phyloP scores from a whole-genome alignment of 1,140 invertebrate genomes.

The Hydropsyche tenuis region DNA sequence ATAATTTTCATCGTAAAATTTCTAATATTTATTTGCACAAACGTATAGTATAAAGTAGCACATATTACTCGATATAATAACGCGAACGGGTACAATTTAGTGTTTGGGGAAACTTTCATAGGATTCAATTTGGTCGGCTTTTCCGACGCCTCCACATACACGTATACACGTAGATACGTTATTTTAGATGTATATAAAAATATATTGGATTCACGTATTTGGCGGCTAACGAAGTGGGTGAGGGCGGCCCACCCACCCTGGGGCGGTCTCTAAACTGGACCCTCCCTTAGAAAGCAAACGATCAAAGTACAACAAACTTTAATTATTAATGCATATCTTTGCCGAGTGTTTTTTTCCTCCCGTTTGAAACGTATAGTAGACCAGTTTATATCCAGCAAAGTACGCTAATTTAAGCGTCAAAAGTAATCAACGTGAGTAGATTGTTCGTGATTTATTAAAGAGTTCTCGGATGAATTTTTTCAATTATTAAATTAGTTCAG shows the following conservation, averaged over 20 bases:
- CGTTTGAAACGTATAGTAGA: neutral
- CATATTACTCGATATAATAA: neutral
- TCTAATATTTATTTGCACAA: no score
- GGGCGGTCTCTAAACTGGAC: slow-evolving; percentile 25
- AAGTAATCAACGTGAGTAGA: no score
- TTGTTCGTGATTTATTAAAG: no score
- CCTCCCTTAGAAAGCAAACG: slow-evolving; percentile 30
- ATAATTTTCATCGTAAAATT: no score
- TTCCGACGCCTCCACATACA: slow-evolving; percentile 35
- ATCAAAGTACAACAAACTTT: slow-evolving; percentile 41
- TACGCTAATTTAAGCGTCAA: no score
- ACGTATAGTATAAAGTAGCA: no score
- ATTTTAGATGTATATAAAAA: slow-evolving; percentile 40
- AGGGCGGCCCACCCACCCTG: neutral
- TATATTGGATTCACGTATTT: slow-evolving; percentile 44
- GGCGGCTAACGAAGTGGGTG: slow-evolving; percentile 38
- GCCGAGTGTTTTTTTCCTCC: neutral
- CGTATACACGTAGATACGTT: slow-evolving; percentile 26
- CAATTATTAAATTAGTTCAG: no score
- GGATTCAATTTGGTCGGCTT: slow-evolving; percentile 38
- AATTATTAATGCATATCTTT: slow-evolving; percentile 47
- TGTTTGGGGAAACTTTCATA: slow-evolving; percentile 34
- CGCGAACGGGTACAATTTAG: slow-evolving; percentile 35
- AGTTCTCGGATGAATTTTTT: no score
- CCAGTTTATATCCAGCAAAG: no score